Evolutionary conservation across 2,797 vertebrate species (phyloP).

Genomic region (Parambassis ranga): DNA sequence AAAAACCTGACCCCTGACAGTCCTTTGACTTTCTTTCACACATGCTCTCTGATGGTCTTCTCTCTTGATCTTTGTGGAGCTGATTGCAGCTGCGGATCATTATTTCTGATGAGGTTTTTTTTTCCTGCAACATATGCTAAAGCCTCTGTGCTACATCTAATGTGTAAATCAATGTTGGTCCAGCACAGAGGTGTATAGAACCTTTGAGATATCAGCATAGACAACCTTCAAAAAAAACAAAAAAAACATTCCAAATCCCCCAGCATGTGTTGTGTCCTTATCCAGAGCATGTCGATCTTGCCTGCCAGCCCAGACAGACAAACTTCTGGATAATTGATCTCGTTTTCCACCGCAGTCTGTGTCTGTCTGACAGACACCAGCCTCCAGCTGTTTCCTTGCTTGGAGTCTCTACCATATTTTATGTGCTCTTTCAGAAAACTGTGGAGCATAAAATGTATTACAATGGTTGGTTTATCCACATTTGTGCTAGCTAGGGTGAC

Average conservation of each 20-base stretch:
- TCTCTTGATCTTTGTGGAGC: conserved; percentile 26
- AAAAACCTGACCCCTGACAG: neutral
- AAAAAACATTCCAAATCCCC: conserved; percentile 49
- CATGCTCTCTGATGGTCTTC: conserved; percentile 9
- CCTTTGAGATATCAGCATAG: conserved; percentile 56
- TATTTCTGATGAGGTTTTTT: conserved; percentile 30
- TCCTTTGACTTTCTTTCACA: neutral
- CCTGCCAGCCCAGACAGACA: conserved; percentile 59
- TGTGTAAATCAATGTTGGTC: conserved; percentile 51
- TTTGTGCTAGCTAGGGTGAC: neutral
- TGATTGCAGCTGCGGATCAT: conserved; percentile 41
- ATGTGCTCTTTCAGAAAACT: conserved; percentile 32
- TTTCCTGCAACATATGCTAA: conserved; percentile 37
- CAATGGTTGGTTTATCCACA: conserved; percentile 13
- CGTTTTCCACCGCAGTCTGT: conserved; percentile 44
- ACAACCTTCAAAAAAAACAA: conserved; percentile 65
- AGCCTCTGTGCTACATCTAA: conserved; percentile 51
- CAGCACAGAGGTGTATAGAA: conserved; percentile 36
- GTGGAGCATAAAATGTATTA: conserved; percentile 27
- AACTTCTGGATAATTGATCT: conserved; percentile 64
- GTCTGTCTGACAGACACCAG: conserved; percentile 46
- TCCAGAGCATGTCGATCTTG: conserved; percentile 52
- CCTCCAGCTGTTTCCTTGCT: conserved; percentile 34
- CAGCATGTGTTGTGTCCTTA: conserved; percentile 56
- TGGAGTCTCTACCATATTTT: conserved; percentile 30